These are phyloP conservation scores for Diglossa brunneiventris DNA, from an alignment of 2,113 vertebrate species.

Conservation along the genomic window DNA sequence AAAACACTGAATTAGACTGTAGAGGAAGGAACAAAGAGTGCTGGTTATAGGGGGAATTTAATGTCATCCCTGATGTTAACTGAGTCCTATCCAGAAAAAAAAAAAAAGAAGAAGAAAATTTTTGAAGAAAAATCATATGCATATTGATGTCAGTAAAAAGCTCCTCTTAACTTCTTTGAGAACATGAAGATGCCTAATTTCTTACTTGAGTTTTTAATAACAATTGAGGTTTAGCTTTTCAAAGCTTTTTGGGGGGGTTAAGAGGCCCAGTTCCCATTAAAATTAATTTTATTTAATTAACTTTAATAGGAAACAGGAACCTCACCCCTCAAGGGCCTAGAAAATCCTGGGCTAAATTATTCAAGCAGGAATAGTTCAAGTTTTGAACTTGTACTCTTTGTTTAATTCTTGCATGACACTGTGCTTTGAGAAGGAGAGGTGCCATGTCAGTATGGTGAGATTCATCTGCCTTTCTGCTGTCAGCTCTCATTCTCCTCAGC, in stretches of 20 bases:
- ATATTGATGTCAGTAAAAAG: background rate
- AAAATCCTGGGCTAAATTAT: constrained; percentile 21
- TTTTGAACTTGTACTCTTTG: background rate
- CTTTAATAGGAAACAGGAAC: background rate
- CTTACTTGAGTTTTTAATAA: background rate
- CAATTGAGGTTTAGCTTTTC: background rate
- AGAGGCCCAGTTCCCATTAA: background rate
- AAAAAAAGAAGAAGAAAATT: background rate
- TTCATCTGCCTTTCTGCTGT: background rate
- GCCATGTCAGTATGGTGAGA: background rate
- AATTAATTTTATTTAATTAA: background rate
- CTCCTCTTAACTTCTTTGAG: background rate
- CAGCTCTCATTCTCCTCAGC: background rate
- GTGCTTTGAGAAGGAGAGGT: background rate
- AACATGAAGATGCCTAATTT: background rate
- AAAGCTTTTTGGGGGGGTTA: background rate
- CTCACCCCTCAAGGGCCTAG: background rate
- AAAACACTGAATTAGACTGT: background rate
- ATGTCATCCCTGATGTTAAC: background rate
- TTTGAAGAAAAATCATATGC: background rate
- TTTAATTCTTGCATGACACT: background rate
- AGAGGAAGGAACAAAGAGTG: background rate
- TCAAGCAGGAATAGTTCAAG: background rate
- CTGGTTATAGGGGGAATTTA: background rate
- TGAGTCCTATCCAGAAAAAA: background rate